phyloP scores from a whole-genome alignment of 92 coral and sea anemone genomes.

The Hydrozoanthus gracilis region DNA sequence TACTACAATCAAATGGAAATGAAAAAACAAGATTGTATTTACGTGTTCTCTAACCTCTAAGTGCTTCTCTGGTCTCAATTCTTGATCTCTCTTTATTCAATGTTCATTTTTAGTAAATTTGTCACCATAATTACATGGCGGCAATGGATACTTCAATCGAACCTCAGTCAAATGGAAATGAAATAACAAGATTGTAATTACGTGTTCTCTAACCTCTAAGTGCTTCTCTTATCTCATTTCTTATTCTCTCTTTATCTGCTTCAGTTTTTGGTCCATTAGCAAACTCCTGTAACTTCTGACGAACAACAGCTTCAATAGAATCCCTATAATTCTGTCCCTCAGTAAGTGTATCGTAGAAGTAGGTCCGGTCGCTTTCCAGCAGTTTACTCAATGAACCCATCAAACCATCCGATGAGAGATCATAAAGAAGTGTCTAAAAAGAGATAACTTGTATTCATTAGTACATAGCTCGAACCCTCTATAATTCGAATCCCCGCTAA shows the following conservation, averaged over 20 bases:
- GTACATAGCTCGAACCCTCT: neutral
- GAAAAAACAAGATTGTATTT: too few species aligned
- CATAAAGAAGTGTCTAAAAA: constrained; percentile 49
- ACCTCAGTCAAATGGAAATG: too few species aligned
- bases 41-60: constrained; percentile 31
- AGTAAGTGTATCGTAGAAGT: constrained; percentile 41
- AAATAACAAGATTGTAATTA: too few species aligned
- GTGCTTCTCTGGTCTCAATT: constrained; percentile 45
- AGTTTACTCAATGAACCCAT: constrained; percentile 53
- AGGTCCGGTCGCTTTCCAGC: constrained; percentile 54
- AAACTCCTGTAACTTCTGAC: constrained; percentile 49
- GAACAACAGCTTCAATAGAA: constrained; percentile 31
- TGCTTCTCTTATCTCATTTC: constrained; percentile 49
- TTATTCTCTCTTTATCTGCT: constrained; percentile 49
- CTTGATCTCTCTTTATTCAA: constrained; percentile 11
- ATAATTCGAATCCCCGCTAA: neutral
- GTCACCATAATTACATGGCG: neutral
- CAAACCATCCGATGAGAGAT: constrained; percentile 38
- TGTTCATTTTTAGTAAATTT: neutral
- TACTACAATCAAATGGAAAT: too few species aligned
- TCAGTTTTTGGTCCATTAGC: constrained; percentile 49
- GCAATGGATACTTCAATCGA: neutral
- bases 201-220: constrained; percentile 34
- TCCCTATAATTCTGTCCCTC: constrained; percentile 54
- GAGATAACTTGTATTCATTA: constrained; percentile 5